Evolutionary conservation across 2,888 invertebrate species (phyloP), one percentile per base, ranked within the genome.

Genomic region (Tolmerus cingulatus): DNA sequence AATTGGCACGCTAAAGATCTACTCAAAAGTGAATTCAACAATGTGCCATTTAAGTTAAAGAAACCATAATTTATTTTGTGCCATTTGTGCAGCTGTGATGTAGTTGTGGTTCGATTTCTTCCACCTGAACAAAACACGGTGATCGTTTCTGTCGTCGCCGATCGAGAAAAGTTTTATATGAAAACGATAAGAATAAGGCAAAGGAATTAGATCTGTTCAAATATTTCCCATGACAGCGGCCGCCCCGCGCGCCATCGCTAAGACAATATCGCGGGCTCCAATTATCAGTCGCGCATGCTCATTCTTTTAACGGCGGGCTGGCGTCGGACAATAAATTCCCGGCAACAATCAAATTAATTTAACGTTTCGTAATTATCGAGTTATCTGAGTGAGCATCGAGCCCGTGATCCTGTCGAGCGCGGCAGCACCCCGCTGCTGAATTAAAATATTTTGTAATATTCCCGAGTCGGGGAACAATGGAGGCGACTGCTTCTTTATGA

Each of bases 381-480:
- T 37, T 82, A 82, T 82, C 82, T 82, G 82, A 82, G 57, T 82
- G 57, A 34, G 82, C 55, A 82, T 82, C 82, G 82, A 66, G 82
- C 0, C 66, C 57, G 51, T 37, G 51, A 37, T 66, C 82, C 27
- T 8, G 27, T 5, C 51, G 57, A 27, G 37, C 19, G 16, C 19
- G 19, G n/a, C n/a, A 55, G 55, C 57, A 57, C 40, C 82, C 82
- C 51, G 82, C 82, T 82, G 82, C 51, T 57, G 34, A 82, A 82
- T 82, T 82, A 82, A 82, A 82, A 82, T 82, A 82, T 57, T 82
- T 66, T 82, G 82, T 82, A 82, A 74, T 85, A 46, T 85, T 74
- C 74, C 27, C 51, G 43, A 37, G 19, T n/a, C 43, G 19, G 74
- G 7, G 66, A 85, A 85, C 85, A 85, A 85, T 85, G 46, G 85